phyloP scores from a whole-genome alignment of 2,797 vertebrate species.

The Orestias chungarensis region DNA sequence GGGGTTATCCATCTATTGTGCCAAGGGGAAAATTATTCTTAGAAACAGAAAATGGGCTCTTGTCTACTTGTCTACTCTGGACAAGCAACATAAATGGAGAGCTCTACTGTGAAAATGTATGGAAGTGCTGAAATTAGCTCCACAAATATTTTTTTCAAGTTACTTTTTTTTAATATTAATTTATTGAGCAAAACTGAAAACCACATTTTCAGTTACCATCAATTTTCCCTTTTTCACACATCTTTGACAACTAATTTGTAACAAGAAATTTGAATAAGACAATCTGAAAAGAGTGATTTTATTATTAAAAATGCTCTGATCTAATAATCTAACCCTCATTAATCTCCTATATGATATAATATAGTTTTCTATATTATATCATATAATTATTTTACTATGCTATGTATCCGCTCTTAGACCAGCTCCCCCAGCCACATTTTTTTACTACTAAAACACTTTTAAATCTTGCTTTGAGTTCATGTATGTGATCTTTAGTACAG shows the following conservation, averaged over 20 bases:
- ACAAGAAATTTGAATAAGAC: background rate
- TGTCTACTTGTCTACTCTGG: background rate
- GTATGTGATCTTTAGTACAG: constrained; percentile 20
- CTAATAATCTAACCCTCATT: background rate
- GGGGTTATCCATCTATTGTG: background rate
- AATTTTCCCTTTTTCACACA: background rate
- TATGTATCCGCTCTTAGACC: no score
- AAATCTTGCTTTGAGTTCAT: background rate
- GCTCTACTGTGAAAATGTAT: background rate
- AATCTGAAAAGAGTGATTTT: background rate
- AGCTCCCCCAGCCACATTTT: constrained; percentile 6
- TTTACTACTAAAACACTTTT: background rate
- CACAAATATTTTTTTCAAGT: background rate
- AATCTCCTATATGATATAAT: background rate
- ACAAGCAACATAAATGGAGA: background rate
- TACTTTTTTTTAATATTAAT: background rate
- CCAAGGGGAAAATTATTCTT: background rate
- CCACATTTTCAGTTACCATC: no score
- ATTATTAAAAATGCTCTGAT: background rate
- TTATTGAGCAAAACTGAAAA: background rate
- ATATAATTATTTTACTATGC: background rate
- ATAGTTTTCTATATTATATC: no score
- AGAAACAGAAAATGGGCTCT: background rate
- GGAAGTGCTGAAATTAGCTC: background rate
- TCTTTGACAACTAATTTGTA: background rate